Base-by-base conservation (phyloP, 2,888 invertebrate species). In the Netelia virgata region DNA sequence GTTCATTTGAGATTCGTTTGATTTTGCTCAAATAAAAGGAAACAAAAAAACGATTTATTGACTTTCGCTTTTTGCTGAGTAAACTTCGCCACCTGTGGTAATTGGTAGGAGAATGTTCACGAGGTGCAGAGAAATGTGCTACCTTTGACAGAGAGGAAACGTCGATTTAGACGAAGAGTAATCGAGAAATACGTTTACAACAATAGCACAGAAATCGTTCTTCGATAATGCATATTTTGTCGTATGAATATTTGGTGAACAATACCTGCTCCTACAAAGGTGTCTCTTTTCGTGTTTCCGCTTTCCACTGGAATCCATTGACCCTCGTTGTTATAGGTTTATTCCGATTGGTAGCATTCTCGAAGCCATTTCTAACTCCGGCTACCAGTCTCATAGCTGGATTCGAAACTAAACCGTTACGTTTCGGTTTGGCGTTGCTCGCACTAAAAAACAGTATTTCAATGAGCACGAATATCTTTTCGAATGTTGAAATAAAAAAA, bases 391-490 rank as follows among this genome's bases (percentile, higher is more conserved):
- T 95, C 95, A 97, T 96, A 77, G 97, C 97, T 14, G 97, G 97
- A 92, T 97, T 97, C 2, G 97, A 97, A 28, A 97, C 97, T 82
- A 97, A 97, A 1, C 97, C 97, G 91, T 97, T 97, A 82, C 97
- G 95, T 94, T 97, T 97, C 92, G 95, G 95, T 92, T 96, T 97
- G 88, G 96, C 95, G 85, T 92, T 92, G 70, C 91, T 91, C 57
- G 90, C 89, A 83, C 93, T 93, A 86, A 74, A 91, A 90, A 41
- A 86, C 53, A 14, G 64, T 11, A 50, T 9, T 18, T 10, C 8
- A 57, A 16, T 57, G 16, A 57, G 18, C 9, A 3, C 10, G 20
- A 57, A 57, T 57, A 18, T 57, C 16, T 16, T 20, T 57, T 9
- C 16, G 16, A 9, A 16, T 18, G 36, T 36, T 36, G 36, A 36